phyloP scores from a whole-genome alignment of 1,140 invertebrate genomes.

The Formica exsecta region DNA sequence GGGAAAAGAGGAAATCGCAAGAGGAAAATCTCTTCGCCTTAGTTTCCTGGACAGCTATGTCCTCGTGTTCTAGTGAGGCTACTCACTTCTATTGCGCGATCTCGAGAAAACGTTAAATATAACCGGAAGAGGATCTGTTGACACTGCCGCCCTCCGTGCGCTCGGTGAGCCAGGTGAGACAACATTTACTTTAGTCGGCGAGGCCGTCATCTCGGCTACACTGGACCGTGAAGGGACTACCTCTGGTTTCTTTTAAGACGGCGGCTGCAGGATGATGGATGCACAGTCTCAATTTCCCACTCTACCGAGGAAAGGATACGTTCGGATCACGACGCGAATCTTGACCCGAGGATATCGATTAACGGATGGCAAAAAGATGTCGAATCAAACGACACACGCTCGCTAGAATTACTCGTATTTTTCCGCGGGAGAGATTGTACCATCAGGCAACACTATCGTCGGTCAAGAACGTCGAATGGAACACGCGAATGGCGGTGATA shows the following conservation, averaged over 20 bases:
- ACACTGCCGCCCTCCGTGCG: slow-evolving; percentile 66
- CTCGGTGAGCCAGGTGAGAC: slow-evolving; percentile 71
- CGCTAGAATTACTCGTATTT: slow-evolving; percentile 28
- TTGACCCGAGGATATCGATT: slow-evolving; percentile 65
- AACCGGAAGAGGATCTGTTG: slow-evolving; percentile 73
- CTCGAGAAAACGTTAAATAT: slow-evolving; percentile 72
- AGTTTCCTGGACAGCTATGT: slow-evolving; percentile 4
- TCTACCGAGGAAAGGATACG: slow-evolving; percentile 10
- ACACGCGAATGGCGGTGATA: slow-evolving; percentile 26
- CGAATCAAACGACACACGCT: slow-evolving; percentile 53
- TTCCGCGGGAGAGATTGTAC: slow-evolving; percentile 2
- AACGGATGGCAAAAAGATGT: slow-evolving; percentile 55
- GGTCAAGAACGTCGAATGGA: slow-evolving; percentile 40
- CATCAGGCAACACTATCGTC: slow-evolving; percentile 1
- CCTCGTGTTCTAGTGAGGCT: slow-evolving; percentile 18
- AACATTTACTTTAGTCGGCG: slow-evolving; percentile 74
- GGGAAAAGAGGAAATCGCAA: slow-evolving; percentile 34
- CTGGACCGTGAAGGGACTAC: background rate
- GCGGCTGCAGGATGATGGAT: slow-evolving; percentile 66
- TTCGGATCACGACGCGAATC: slow-evolving; percentile 14
- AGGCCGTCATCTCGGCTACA: slow-evolving; percentile 38
- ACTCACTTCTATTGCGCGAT: slow-evolving; percentile 37
- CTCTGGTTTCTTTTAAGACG: slow-evolving; percentile 73
- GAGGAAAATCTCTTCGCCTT: slow-evolving; percentile 23
- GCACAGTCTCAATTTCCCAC: slow-evolving; percentile 74